Percentiles rank a stretch among this genome's conserved stretches.
Conservation (phyloP, 1,140 invertebrate genomes). For the Aphaenogaster rudis region DNA sequence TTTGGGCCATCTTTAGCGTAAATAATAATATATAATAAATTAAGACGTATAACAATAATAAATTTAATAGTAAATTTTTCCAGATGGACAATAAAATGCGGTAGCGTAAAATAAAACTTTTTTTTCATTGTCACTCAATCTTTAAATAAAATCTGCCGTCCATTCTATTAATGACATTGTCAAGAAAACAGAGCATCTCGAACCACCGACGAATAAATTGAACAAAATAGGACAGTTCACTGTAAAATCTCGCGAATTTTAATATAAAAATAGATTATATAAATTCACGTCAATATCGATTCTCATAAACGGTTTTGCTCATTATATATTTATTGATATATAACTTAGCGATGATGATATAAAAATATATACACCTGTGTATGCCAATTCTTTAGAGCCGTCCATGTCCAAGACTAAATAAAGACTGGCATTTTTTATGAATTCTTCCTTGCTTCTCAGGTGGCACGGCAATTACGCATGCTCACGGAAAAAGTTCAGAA, state of each 20-base stretch:
- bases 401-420: constrained; percentile 19
- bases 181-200: background rate
- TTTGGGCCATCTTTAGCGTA: too few relatives aligned
- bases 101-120: background rate
- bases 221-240: background rate
- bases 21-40: too few relatives aligned
- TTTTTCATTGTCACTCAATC: background rate
- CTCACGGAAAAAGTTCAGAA: constrained; percentile 47
- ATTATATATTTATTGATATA: background rate
- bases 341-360: background rate
- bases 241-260: background rate
- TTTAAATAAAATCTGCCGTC: background rate
- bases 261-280: background rate
- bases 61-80: background rate
- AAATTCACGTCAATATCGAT: background rate
- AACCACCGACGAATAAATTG: background rate
- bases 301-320: background rate
- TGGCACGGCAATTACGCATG: constrained; percentile 32
- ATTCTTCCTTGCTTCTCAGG: background rate
- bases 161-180: background rate
- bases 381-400: constrained; percentile 1
- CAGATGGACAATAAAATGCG: background rate
- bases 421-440: constrained; percentile 49
- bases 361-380: constrained; percentile 24
- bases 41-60: too few relatives aligned